Percentiles rank a stretch among this genome's conserved stretches.
Evolutionary conservation across 2,113 vertebrate genomes (phyloP).

Genomic region (Dicaeum eximium): DNA sequence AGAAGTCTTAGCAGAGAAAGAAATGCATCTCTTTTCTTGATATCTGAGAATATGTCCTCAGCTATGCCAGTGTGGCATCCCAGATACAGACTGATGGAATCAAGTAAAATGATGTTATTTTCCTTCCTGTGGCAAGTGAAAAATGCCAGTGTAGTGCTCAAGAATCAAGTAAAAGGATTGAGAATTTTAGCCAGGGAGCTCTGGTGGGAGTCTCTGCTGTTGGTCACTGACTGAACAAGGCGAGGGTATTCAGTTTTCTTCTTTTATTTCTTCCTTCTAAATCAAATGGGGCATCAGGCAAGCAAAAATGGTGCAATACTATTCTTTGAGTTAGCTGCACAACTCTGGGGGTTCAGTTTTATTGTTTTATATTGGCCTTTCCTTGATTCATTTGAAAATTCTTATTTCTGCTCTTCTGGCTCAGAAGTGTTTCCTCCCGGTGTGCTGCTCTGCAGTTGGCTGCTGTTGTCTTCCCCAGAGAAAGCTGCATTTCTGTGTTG

Average conservation of each 20-base stretch:
- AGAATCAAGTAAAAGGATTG: background rate
- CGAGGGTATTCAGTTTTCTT: background rate
- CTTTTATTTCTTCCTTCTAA: background rate
- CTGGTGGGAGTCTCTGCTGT: background rate
- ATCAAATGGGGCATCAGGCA: background rate
- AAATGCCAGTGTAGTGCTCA: background rate
- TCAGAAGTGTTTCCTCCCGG: background rate
- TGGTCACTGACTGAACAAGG: background rate
- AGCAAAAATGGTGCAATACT: background rate
- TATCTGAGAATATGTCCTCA: background rate
- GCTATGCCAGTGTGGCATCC: background rate
- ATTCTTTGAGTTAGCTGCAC: background rate
- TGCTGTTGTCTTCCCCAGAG: background rate
- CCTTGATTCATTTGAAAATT: background rate
- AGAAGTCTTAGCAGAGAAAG: background rate
- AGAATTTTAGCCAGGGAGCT: background rate
- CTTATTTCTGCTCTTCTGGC: background rate
- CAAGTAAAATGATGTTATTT: background rate
- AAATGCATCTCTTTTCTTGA: background rate
- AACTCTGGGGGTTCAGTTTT: background rate
- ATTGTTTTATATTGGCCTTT: background rate
- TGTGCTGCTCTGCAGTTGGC: background rate
- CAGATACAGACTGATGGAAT: background rate
- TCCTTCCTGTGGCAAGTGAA: background rate
- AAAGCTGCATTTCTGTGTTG: background rate